phyloP scores from a whole-genome alignment of 2,797 vertebrate genomes.

The Agapornis canus region DNA sequence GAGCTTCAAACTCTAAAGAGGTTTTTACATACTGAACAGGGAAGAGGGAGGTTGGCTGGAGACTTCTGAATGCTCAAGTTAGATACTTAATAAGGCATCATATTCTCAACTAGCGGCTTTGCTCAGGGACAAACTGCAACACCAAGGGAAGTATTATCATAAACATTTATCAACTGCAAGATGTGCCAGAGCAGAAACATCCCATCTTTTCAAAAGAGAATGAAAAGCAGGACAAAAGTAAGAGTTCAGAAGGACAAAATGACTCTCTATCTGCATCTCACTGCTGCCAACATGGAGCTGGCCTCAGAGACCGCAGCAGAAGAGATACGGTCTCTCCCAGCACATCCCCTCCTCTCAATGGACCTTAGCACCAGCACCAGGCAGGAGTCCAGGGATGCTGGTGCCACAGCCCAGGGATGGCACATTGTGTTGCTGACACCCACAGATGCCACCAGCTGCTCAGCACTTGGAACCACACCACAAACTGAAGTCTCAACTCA shows the following conservation, averaged over 20 bases:
- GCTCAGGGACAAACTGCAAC: neutral
- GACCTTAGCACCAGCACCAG: neutral
- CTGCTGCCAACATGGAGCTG: rapidly evolving
- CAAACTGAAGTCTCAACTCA: neutral
- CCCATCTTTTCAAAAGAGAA: neutral
- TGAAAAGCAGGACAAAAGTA: neutral
- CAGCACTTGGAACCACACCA: neutral
- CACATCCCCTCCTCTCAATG: neutral
- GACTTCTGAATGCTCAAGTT: neutral
- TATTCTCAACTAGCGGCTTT: neutral
- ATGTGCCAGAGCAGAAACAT: neutral
- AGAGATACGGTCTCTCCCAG: neutral
- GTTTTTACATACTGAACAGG: neutral
- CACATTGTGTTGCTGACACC: neutral
- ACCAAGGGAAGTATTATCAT: neutral
- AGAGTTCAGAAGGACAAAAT: neutral
- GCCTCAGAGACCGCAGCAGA: neutral
- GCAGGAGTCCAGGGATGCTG: neutral
- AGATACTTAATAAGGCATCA: neutral
- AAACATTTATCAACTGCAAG: neutral
- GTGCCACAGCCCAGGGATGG: neutral
- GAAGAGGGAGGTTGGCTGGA: neutral
- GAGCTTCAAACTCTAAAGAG: neutral
- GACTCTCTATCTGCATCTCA: neutral
- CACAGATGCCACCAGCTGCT: neutral